Conservation (phyloP, 2,113 vertebrate species). For the Crypturellus undulatus region DNA sequence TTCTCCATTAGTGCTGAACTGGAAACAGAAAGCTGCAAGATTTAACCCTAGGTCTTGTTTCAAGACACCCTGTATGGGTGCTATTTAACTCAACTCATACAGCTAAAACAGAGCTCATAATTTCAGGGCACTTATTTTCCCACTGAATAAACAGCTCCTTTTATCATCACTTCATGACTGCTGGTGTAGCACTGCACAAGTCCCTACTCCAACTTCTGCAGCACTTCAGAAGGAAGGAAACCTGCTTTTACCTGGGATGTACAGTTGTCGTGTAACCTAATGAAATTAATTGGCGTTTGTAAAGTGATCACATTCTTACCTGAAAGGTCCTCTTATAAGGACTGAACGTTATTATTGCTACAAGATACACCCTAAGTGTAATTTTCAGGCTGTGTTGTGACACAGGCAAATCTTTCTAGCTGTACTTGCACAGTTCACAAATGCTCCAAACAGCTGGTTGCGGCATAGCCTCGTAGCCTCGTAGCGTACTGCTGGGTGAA, state of each 20-base stretch:
- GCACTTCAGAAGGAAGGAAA: neutral
- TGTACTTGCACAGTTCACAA: neutral
- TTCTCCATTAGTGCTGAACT: neutral
- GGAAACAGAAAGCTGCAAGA: neutral
- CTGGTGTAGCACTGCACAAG: neutral
- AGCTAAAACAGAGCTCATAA: neutral
- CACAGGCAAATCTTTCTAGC: neutral
- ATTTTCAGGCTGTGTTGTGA: neutral
- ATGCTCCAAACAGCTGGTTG: neutral
- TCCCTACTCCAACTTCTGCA: neutral
- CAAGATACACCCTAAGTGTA: neutral
- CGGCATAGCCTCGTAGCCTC: neutral
- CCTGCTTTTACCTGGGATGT: neutral
- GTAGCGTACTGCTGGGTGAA: neutral
- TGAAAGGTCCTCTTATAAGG: neutral
- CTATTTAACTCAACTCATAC: neutral
- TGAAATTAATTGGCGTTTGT: neutral
- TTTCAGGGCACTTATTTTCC: neutral
- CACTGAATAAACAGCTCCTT: neutral
- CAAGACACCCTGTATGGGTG: neutral
- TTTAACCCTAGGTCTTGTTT: neutral
- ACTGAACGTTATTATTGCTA: neutral
- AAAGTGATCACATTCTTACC: neutral
- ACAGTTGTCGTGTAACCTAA: rapidly evolving
- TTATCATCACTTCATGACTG: neutral